A percentile compares a stretch with the other conserved stretches of the same genome.
Conservation (phyloP, 23 tunicate species). For the Aplidium turbinatum region DNA sequence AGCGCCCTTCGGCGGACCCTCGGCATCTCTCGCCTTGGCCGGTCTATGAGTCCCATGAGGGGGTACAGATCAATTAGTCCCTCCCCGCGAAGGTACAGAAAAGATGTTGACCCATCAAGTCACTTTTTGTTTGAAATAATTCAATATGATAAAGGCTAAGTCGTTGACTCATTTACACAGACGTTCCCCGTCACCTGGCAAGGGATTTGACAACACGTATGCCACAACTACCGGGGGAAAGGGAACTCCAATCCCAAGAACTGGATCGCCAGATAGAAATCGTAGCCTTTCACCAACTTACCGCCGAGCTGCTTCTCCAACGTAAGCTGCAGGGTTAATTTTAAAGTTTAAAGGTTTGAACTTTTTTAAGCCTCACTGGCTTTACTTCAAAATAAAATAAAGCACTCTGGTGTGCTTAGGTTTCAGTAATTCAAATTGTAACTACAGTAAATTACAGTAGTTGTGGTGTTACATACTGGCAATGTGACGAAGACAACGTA, state of each 20-base stretch:
- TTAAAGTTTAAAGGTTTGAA: too few relatives aligned
- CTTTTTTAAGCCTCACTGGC: too few relatives aligned
- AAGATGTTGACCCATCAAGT: not conserved
- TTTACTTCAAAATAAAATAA: too few relatives aligned
- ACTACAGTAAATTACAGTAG: too few relatives aligned
- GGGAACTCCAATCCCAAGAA: slow-evolving; percentile 79
- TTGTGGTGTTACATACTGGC: too few relatives aligned
- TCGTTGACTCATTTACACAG: too few relatives aligned
- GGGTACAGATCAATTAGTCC: slow-evolving; percentile 66
- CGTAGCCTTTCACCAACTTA: slow-evolving; percentile 69
- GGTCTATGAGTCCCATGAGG: slow-evolving; percentile 86
- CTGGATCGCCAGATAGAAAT: slow-evolving; percentile 88
- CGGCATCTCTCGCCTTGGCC: slow-evolving; percentile 86
- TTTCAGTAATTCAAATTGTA: too few relatives aligned
- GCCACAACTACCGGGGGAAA: slow-evolving; percentile 89
- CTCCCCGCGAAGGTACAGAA: slow-evolving; percentile 69
- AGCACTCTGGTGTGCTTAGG: too few relatives aligned
- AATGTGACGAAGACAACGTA: too few relatives aligned
- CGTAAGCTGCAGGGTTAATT: too few relatives aligned
- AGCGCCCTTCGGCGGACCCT: slow-evolving; percentile 94
- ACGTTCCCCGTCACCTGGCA: slow-evolving; percentile 81
- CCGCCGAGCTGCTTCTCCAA: slow-evolving; percentile 55
- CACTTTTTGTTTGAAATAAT: not conserved
- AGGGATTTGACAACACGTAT: slow-evolving; percentile 79
- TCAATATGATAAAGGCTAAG: not conserved